Evolutionary conservation across 2,113 vertebrate genomes (phyloP).

Genomic region (Dicrurus megarhynchus): DNA sequence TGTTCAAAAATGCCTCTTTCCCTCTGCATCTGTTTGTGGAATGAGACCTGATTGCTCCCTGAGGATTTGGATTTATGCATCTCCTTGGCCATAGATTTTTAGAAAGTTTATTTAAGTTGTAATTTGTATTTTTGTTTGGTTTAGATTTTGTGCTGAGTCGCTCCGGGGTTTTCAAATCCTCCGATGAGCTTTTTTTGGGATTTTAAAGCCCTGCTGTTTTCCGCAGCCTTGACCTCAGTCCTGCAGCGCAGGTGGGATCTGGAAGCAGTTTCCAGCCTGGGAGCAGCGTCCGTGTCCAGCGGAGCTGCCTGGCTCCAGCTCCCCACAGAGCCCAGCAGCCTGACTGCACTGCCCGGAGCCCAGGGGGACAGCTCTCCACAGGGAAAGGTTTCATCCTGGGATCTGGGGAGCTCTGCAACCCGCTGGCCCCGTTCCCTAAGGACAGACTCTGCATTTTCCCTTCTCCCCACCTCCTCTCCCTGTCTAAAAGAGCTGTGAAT

Average conservation of each 20-base stretch:
- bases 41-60: neutral
- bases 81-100: neutral
- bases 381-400: neutral
- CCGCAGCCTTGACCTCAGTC: neutral
- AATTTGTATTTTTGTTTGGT: neutral
- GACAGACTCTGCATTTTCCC: neutral
- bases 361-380: neutral
- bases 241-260: neutral
- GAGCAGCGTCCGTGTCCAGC: accelerated
- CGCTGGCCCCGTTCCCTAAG: accelerated
- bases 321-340: neutral
- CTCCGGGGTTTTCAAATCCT: neutral
- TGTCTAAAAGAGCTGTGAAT: neutral
- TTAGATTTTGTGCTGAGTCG: neutral
- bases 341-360: neutral
- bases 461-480: neutral
- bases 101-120: neutral
- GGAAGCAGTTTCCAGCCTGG: neutral
- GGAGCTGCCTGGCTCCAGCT: neutral
- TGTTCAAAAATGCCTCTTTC: neutral
- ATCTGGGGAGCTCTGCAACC: neutral
- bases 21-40: neutral
- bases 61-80: neutral
- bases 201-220: neutral
- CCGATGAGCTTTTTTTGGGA: neutral